Base-by-base conservation (phyloP, 1,140 invertebrate species). In the Marisa cornuarietis region DNA sequence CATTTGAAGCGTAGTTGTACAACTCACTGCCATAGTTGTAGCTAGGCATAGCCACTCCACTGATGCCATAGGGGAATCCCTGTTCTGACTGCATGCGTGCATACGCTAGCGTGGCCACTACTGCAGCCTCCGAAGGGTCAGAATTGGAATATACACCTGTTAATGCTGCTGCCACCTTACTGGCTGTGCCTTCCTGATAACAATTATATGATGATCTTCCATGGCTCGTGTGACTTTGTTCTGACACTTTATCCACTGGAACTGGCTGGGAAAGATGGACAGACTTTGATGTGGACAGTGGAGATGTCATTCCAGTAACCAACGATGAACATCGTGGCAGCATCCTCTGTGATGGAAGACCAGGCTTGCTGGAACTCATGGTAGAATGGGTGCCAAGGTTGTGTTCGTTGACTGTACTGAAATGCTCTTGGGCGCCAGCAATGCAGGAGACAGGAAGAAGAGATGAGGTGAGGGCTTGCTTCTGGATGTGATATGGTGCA, bases 1-100 rank as follows among this genome's bases (percentile, higher is more conserved):
- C 87, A 74, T 89, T 89, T 79, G 85, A 84, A 13, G 86, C 86
- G 81, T 88, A 89, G 78, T 86, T 86, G 81, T 88, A 89, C n/a
- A 89, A 79, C 74, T 87, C 87, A 54, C 86, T 85, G 71, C 85
- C 85, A 79, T 88, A 88, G 71, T 84, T 85, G 79, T 88, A 89
- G 74, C 84, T 86, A 24, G 88, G 86, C 87, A 88, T 88, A 42
- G 85, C 76, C 68, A 89, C 87, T 22, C 87, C 87, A 78, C 87
- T 88, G 13, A 89, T 76, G 61, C 88, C 88, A 79, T 89, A 89
- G 14, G 88, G 87, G 80, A 89, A 89, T 75, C 82, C 83, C 61
- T 76, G 58, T 31, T 78, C 61, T 68, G 63, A 65, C 61, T 78
- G 58, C 75, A 73, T 58, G 69, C 75, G 31, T 49, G 42, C 18